A percentile compares a stretch with the other conserved stretches of the same genome.
phyloP scores from a whole-genome alignment of 1,140 invertebrate species.

The Gryllus bimaculatus region DNA sequence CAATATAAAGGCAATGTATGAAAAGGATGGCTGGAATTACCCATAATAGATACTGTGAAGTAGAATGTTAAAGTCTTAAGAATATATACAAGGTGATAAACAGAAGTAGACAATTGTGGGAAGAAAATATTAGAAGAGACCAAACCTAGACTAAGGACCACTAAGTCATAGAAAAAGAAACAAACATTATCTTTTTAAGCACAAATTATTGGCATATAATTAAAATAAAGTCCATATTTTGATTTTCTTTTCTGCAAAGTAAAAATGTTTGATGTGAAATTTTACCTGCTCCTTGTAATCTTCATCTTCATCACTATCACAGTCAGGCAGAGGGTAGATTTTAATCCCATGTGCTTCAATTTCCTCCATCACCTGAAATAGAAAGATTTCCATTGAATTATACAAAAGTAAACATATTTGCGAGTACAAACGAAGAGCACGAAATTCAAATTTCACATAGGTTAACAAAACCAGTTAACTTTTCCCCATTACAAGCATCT shows the following conservation, averaged over 20 bases:
- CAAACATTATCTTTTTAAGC: neutral
- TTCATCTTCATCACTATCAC: conserved; percentile 90
- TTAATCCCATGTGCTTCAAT: conserved; percentile 74
- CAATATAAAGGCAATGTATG: too few species aligned
- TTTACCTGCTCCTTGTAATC: conserved; percentile 81
- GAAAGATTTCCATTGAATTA: conserved; percentile 17
- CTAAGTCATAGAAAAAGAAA: neutral
- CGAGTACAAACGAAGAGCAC: neutral
- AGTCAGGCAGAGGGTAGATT: conserved; percentile 94
- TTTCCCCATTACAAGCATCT: too few species aligned
- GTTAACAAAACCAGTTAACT: too few species aligned
- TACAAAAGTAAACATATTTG: neutral
- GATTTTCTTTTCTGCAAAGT: neutral
- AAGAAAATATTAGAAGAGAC: too few species aligned
- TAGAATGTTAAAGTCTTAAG: too few species aligned
- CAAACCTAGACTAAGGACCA: neutral
- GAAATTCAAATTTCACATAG: too few species aligned
- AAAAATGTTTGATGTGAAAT: neutral
- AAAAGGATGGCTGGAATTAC: too few species aligned
- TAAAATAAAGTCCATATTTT: neutral
- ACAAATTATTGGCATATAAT: neutral
- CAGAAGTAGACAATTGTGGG: too few species aligned
- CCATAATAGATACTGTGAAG: too few species aligned
- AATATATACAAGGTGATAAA: too few species aligned
- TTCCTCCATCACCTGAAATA: conserved; percentile 60